Base-by-base conservation (phyloP, 2,113 vertebrate species). In the Cyphomyrus plagiostoma region DNA sequence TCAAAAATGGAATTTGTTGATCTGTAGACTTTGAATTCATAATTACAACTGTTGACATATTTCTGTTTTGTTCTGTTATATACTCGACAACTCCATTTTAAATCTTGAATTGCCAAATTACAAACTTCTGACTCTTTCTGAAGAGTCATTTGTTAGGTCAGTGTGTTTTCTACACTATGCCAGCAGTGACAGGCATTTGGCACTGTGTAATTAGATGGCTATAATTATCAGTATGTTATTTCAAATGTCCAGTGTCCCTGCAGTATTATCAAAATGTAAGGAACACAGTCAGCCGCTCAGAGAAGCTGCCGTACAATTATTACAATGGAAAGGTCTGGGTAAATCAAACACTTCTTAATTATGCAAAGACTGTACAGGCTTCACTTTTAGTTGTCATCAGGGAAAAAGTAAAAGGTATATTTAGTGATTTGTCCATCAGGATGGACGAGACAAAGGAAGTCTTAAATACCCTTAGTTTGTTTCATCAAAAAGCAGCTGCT, bases 221-320 rank as follows among this genome's bases (percentile, higher is more conserved):
- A 91, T 93, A 93, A 93, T 93, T 93, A 93, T 89, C 89, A 92
- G 91, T 89, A 88, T 93, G 92, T 88, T 91, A 91, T 91, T 93
- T 93, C 92, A 93, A 92, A 93, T 93, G 93, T 92, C 92, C 93
- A 91, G 92, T 50, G 26, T 92, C 91, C 86, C 92, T 89, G 91
- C 91, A 91, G 89, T 91, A 92, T 91, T 90, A 93, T 93, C 90
- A 92, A 91, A 92, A 91, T 92, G 92, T 89, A 92, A 91, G 90
- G 90, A 92, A 92, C 90, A 91, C 89, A 89, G 88, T 74, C 80
- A 92, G 89, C 58, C 42, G 30, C 85, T 56, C 83, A 50, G 85
- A 91, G 90, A 88, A 90, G 92, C 92, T 90, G 90, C 90, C 90
- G 89, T 91, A 53, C 91, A 93, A 92, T 93, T 92, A 92, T 74